Evolutionary conservation across 2,113 vertebrate genomes (phyloP).

Genomic region (Platichthys flesus): DNA sequence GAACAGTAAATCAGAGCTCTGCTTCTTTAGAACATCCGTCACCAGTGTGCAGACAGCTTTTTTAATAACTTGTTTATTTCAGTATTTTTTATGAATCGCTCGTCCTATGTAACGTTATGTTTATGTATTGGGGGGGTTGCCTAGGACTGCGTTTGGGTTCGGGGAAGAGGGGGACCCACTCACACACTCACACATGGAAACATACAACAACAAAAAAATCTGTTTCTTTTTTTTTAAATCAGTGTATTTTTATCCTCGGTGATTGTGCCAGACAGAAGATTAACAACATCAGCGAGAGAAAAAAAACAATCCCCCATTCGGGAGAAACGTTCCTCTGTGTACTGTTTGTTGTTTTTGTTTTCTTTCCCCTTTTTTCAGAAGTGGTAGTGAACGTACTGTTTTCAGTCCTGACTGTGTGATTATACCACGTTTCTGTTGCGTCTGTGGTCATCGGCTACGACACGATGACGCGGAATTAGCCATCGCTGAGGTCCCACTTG

Average conservation of each 20-base stretch:
- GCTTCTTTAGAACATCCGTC: constrained; percentile 46
- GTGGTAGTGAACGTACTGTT: constrained; percentile 56
- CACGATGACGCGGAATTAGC: constrained; percentile 17
- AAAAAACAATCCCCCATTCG: constrained; percentile 22
- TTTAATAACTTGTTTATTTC: constrained; percentile 45
- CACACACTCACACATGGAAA: constrained; percentile 23
- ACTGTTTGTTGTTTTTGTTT: constrained; percentile 55
- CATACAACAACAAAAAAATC: neutral
- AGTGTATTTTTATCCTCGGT: constrained; percentile 49
- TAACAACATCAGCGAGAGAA: constrained; percentile 29
- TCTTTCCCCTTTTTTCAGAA: constrained; percentile 23
- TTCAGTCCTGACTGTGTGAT: constrained; percentile 70
- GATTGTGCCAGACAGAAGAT: constrained; percentile 35
- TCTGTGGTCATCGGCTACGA: constrained; percentile 42
- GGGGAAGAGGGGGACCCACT: neutral
- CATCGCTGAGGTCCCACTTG: constrained; percentile 48
- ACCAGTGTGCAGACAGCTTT: constrained; percentile 42
- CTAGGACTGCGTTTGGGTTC: constrained; percentile 30
- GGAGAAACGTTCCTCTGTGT: constrained; percentile 27
- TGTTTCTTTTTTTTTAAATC: constrained; percentile 1
- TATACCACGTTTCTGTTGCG: constrained; percentile 65
- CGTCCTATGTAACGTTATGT: constrained; percentile 53
- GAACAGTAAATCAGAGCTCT: constrained; percentile 48
- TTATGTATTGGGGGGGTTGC: constrained; percentile 49
- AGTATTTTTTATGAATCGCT: constrained; percentile 60